Conservation (phyloP, 2,888 invertebrate genomes). For the Perizoma flavofasciatum region DNA sequence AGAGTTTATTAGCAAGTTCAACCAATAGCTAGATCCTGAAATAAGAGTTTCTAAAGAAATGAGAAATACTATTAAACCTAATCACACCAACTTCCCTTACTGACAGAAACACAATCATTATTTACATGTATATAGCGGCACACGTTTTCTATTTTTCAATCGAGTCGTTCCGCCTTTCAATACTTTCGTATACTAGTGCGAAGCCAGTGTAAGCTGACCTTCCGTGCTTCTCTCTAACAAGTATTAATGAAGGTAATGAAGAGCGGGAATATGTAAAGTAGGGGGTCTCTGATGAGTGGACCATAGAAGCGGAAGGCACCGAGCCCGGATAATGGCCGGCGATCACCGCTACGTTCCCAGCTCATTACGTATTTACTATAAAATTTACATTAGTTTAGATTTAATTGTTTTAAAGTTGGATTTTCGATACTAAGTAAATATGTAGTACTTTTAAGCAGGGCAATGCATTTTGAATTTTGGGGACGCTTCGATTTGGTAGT, state of each 20-base stretch:
- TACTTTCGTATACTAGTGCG: slow-evolving; percentile 74
- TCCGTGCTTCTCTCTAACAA: slow-evolving; percentile 47
- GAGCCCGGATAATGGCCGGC: slow-evolving; percentile 75
- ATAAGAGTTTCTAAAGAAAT: too few relatives aligned
- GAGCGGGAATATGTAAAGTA: slow-evolving; percentile 54
- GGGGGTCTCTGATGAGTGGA: slow-evolving; percentile 62
- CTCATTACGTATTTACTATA: slow-evolving; percentile 78
- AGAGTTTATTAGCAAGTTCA: too few relatives aligned
- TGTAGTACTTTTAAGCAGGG: not conserved
- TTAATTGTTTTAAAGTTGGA: slow-evolving; percentile 45
- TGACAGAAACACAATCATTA: slow-evolving; percentile 56
- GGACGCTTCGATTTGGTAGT: too few relatives aligned
- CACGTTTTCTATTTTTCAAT: slow-evolving; percentile 80
- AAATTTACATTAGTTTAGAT: slow-evolving; percentile 64
- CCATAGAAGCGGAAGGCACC: slow-evolving; percentile 72
- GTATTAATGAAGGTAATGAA: slow-evolving; percentile 48
- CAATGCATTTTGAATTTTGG: too few relatives aligned
- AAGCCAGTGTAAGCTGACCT: slow-evolving; percentile 54
- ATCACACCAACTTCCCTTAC: slow-evolving; percentile 44
- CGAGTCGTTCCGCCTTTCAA: slow-evolving; percentile 77
- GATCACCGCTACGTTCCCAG: slow-evolving; percentile 76
- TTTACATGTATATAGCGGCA: slow-evolving; percentile 62
- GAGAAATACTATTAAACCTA: not conserved
- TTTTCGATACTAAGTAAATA: slow-evolving; percentile 23
- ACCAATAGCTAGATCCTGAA: too few relatives aligned